Conservation (phyloP, 2,113 vertebrate species). For the human region DNA sequence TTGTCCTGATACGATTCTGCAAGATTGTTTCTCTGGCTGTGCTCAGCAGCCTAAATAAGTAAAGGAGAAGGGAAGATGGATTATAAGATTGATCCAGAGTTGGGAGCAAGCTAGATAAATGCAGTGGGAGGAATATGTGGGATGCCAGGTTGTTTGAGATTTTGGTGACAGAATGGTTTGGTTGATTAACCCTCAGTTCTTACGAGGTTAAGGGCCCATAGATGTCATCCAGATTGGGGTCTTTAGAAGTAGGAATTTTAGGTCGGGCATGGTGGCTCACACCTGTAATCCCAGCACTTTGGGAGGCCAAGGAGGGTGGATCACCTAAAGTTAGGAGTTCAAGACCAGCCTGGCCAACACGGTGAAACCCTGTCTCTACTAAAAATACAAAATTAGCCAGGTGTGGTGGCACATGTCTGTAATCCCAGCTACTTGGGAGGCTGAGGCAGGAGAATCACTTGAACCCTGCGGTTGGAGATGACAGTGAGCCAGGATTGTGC, state of each 20-base stretch:
- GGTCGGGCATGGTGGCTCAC: too few relatives aligned
- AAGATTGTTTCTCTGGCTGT: not conserved
- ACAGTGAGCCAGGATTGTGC: too few relatives aligned
- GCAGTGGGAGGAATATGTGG: not conserved
- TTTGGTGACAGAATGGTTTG: not conserved
- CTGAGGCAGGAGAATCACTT: too few relatives aligned
- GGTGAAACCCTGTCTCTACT: too few relatives aligned
- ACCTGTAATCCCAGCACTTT: too few relatives aligned
- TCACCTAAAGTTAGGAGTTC: too few relatives aligned
- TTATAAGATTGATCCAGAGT: not conserved
- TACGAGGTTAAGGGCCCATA: not conserved
- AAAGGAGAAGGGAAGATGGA: not conserved
- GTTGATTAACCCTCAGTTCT: not conserved
- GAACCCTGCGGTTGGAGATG: too few relatives aligned
- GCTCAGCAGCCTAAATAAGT: not conserved
- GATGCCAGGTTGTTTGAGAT: not conserved
- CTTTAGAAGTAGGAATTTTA: not conserved
- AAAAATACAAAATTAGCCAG: too few relatives aligned
- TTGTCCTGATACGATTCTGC: not conserved
- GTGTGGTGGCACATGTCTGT: too few relatives aligned
- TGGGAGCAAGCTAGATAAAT: not conserved
- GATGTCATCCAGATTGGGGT: not conserved
- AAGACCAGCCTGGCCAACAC: too few relatives aligned
- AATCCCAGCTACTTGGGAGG: too few relatives aligned
- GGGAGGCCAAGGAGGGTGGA: too few relatives aligned